Evolutionary conservation across 2,888 invertebrate species (phyloP), one percentile per base, ranked within the genome.

Genomic region (Brachypalpus laphriformis): DNA sequence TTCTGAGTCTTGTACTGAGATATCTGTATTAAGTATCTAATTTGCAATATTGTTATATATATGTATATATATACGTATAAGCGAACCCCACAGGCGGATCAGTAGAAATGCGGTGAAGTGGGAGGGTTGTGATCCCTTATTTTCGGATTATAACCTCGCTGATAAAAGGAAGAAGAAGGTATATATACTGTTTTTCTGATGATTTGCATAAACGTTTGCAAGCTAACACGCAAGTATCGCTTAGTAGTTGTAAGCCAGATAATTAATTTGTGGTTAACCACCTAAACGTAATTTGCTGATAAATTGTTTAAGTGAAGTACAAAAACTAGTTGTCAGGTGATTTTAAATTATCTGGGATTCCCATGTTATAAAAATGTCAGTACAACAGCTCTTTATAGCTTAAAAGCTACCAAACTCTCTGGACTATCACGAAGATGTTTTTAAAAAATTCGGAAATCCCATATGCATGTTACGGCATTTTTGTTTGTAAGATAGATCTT

Each of bases 191-290:
- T 42, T 42, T 14, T 14, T 5, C 6, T 16, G 0, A 5, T 16
- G 40, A 14, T 42, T 42, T 42, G 14, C 40, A 14, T 42, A 42
- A n/a, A n/a, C n/a, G n/a, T 42, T 14, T 5, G 4, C 56, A 57
- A 18, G 34, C 11, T 57, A 57, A 37, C 37, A 22, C n/a, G 37
- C 8, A 16, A 42, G 7, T 11, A 34, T 8, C 34, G n/a, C 11
- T 20, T 57, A 34, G 1, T 34, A 25, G 8, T 1, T 47, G 16
- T 25, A 28, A 72, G 18, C 5, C 18, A 40, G 3, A 2, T 51
- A 61, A 61, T 51, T 61, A n/a, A 61, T 28, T 61, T 61, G 72
- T 4, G 61, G 51, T 40, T 61, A 61, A 61, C 72, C 61, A 61
- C 16, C 20, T 40, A n/a, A 37, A 37, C 22, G 40, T 18, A 72